Conservation (phyloP, 1,140 invertebrate species). For the Anoplophora glabripennis region DNA sequence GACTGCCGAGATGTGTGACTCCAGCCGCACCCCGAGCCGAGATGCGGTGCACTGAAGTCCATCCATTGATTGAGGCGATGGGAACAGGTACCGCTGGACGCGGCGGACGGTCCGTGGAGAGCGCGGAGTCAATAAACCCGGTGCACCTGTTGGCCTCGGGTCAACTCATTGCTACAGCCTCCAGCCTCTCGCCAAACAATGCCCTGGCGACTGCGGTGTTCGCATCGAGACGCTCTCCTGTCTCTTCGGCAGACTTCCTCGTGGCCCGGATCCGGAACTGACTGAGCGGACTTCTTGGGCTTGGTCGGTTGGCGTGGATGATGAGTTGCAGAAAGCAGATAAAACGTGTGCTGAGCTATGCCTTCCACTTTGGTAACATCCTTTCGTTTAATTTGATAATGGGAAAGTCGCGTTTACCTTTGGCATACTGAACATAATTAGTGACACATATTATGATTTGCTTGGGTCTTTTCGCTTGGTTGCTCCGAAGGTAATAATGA, state of each 20-base stretch:
- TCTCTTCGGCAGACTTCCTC: background rate
- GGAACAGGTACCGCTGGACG: constrained; percentile 23
- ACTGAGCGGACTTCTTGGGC: background rate
- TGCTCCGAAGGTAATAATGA: too few species aligned
- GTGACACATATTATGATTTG: too few species aligned
- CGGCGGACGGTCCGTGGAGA: constrained; percentile 10
- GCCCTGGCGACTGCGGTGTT: background rate
- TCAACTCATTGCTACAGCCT: constrained; percentile 40
- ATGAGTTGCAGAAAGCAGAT: too few species aligned
- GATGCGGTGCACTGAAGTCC: constrained; percentile 2
- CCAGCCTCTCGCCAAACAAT: constrained; percentile 22
- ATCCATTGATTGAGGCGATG: constrained; percentile 35
- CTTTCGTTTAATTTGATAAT: too few species aligned
- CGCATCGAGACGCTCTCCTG: background rate
- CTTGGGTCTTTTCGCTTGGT: too few species aligned
- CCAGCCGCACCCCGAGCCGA: constrained; percentile 18
- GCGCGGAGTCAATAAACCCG: constrained; percentile 47
- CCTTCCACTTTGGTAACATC: too few species aligned
- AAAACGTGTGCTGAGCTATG: too few species aligned
- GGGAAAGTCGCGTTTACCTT: too few species aligned
- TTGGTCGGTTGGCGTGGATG: background rate
- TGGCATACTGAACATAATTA: too few species aligned
- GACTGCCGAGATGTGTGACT: constrained; percentile 14
- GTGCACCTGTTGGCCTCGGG: constrained; percentile 47
- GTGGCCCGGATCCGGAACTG: background rate